These are phyloP conservation scores for Monomorium pharaonis DNA, from an alignment of 1,140 invertebrate species.

Conservation along the genomic window DNA sequence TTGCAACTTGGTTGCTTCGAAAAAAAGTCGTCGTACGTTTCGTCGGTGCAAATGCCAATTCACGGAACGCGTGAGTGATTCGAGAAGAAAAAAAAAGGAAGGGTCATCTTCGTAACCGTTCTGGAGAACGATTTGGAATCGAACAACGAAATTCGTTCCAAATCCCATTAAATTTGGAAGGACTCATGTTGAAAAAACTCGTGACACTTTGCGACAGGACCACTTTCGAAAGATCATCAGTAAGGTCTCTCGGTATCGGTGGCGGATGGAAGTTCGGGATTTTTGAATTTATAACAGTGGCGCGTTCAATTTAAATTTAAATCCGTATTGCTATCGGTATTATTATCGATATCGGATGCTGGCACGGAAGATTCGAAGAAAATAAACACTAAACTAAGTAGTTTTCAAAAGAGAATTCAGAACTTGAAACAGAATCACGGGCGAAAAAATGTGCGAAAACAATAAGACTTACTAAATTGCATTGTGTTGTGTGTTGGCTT, in stretches of 20 bases:
- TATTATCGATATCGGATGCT: neutral
- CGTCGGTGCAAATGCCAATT: neutral
- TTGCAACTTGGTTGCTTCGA: constrained; percentile 1
- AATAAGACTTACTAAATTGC: neutral
- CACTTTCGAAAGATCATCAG: neutral
- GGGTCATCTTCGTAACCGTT: neutral
- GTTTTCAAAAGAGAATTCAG: neutral
- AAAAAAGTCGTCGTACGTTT: neutral
- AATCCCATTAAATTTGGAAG: neutral
- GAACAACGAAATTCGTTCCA: neutral
- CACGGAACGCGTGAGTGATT: neutral
- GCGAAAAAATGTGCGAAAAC: neutral
- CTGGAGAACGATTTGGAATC: no score
- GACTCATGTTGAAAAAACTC: neutral
- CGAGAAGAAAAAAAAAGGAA: neutral
- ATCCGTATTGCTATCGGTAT: neutral
- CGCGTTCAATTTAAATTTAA: constrained; percentile 5
- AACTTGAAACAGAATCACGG: neutral
- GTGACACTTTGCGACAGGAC: neutral
- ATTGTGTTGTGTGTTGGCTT: neutral
- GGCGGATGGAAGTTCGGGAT: no score
- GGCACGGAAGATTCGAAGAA: neutral
- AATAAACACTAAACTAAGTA: neutral
- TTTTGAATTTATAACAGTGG: neutral
- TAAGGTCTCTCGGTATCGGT: neutral